Evolutionary conservation across 2,888 invertebrate genomes (phyloP).

Genomic region (Tanytarsus gracilentus): DNA sequence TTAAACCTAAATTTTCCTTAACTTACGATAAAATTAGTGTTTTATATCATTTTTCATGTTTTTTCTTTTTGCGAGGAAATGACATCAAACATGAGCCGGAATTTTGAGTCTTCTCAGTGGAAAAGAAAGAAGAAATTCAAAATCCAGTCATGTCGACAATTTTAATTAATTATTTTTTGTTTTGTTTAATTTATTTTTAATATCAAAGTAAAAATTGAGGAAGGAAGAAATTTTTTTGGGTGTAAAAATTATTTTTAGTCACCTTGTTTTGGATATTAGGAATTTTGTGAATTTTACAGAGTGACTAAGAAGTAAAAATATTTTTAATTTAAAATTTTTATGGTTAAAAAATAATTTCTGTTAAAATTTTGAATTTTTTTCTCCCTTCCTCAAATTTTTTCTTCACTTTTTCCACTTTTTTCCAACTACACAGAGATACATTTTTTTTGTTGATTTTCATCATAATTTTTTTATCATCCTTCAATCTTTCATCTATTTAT

Average conservation of each 20-base stretch:
- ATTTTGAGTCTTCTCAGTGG: too few species aligned
- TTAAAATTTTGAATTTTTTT: neutral
- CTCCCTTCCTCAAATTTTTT: neutral
- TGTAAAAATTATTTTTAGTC: neutral
- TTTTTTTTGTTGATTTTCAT: neutral
- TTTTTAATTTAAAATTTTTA: neutral
- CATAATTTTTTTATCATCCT: neutral
- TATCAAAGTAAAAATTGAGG: too few species aligned
- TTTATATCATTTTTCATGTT: neutral
- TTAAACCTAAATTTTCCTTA: neutral
- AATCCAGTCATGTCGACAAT: too few species aligned
- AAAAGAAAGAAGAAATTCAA: too few species aligned
- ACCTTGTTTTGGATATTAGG: neutral
- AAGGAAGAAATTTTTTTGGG: neutral
- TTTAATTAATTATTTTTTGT: too few species aligned
- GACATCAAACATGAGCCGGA: too few species aligned
- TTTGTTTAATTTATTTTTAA: too few species aligned
- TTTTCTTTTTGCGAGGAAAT: slow-evolving; percentile 27
- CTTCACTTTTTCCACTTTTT: neutral
- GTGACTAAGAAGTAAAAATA: neutral
- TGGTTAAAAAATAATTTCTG: neutral
- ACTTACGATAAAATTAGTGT: slow-evolving; percentile 9
- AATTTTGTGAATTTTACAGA: neutral
- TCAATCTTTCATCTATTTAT: neutral
- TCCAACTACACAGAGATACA: slow-evolving; percentile 12